Percentiles rank a stretch among this genome's conserved stretches.
Evolutionary conservation across 1,140 invertebrate species (phyloP).

Genomic region (Lanistes nyassanus): DNA sequence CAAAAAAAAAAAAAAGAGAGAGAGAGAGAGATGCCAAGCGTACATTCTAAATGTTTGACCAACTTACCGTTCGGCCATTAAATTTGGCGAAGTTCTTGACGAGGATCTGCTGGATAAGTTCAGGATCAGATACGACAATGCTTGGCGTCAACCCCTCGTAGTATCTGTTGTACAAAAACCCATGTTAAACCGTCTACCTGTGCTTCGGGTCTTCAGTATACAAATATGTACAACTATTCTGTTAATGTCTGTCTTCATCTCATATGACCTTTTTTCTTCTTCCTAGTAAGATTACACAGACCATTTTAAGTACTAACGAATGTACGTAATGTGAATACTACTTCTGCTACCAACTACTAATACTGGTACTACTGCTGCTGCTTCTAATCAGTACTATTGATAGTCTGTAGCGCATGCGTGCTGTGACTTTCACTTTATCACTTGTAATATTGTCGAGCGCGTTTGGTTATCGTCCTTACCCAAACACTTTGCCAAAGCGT

Average conservation of each 20-base stretch:
- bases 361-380: not conserved
- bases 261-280: too few relatives aligned
- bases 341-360: too few relatives aligned
- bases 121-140: conserved; percentile 54
- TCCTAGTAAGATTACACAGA: too few relatives aligned
- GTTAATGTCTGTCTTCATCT: too few relatives aligned
- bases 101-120: conserved; percentile 51
- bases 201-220: too few relatives aligned
- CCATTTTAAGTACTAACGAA: too few relatives aligned
- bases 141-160: conserved; percentile 50
- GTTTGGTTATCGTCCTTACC: conserved; percentile 28
- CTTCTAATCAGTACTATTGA: not conserved
- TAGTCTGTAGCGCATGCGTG: not conserved
- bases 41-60: not conserved
- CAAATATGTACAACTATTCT: too few relatives aligned
- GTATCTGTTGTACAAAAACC: conserved; percentile 40
- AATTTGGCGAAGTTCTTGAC: conserved; percentile 58
- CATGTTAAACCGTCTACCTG: too few relatives aligned
- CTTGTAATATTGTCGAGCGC: not conserved
- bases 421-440: too few relatives aligned
- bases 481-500: conserved; percentile 42
- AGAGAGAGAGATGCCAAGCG: conserved; percentile 10
- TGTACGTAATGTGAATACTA: not conserved
- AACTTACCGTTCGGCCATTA: conserved; percentile 44
- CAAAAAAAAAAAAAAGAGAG: conserved; percentile 1